Evolutionary conservation across 2,888 invertebrate species (phyloP).

Genomic region (Coronaproctus castanopsis): DNA sequence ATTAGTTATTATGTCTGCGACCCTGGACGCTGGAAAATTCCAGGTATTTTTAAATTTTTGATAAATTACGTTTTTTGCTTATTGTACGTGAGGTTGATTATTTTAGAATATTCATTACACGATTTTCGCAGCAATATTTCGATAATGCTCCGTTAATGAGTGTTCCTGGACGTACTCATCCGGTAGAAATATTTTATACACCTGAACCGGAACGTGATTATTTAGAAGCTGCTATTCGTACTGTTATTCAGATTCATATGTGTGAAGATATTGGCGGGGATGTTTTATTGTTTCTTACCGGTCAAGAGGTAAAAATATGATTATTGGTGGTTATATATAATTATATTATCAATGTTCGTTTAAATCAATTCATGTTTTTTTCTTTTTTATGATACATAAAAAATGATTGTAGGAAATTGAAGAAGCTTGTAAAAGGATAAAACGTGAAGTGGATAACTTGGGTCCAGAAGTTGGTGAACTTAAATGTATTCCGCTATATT

Average conservation of each 20-base stretch:
- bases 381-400: too few species aligned
- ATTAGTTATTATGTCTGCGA: constrained; percentile 97
- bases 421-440: constrained; percentile 94
- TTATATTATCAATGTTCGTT: background rate
- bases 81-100: background rate
- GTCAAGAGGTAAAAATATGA: constrained; percentile 38
- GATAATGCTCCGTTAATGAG: constrained; percentile 97
- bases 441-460: constrained; percentile 83
- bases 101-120: background rate
- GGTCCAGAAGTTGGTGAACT: constrained; percentile 93
- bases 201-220: constrained; percentile 97
- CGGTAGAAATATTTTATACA: constrained; percentile 96
- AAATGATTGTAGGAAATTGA: constrained; percentile 97
- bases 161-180: constrained; percentile 88
- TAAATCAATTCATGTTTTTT: too few species aligned
- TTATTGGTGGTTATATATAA: background rate
- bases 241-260: constrained; percentile 93
- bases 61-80: background rate
- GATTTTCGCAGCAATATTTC: constrained; percentile 65
- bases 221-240: constrained; percentile 92
- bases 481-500: constrained; percentile 95
- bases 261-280: constrained; percentile 85
- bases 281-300: constrained; percentile 71
- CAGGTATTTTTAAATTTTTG: constrained; percentile 31
- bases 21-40: constrained; percentile 96